phyloP scores from a whole-genome alignment of 2,888 invertebrate species.

The Gastracanthus pulcherrimus region DNA sequence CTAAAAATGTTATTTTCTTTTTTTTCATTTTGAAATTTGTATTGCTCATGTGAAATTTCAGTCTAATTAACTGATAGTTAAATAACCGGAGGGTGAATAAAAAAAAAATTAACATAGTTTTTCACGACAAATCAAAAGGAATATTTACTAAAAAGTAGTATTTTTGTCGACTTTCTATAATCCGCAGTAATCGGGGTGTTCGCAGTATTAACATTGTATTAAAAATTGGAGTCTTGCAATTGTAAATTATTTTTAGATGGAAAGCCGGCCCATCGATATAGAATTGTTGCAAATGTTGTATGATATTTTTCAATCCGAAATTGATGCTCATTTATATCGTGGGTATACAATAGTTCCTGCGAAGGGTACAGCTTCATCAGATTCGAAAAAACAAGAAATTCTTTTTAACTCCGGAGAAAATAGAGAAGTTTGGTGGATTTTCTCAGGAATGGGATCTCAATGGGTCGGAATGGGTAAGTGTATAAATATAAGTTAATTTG shows the following conservation, averaged over 20 bases:
- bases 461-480: slow-evolving; percentile 90
- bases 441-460: slow-evolving; percentile 94
- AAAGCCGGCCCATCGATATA: slow-evolving; percentile 81
- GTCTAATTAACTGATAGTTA: too few relatives aligned
- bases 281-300: slow-evolving; percentile 83
- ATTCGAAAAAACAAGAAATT: slow-evolving; percentile 77
- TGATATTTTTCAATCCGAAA: slow-evolving; percentile 79
- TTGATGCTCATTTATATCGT: slow-evolving; percentile 84
- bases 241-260: slow-evolving; percentile 68
- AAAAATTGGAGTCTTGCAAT: background rate
- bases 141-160: too few relatives aligned
- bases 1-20: too few relatives aligned
- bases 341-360: slow-evolving; percentile 84
- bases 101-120: too few relatives aligned
- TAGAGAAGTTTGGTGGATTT: slow-evolving; percentile 91
- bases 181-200: too few relatives aligned
- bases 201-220: too few relatives aligned
- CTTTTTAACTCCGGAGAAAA: slow-evolving; percentile 82
- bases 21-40: too few relatives aligned
- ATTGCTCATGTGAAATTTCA: too few relatives aligned
- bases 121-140: too few relatives aligned
- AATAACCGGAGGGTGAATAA: too few relatives aligned
- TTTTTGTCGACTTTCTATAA: background rate
- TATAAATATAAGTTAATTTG: background rate
- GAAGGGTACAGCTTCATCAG: slow-evolving; percentile 62